Evolutionary conservation across 2,888 invertebrate species (phyloP).

Genomic region (Meta bourneti): DNA sequence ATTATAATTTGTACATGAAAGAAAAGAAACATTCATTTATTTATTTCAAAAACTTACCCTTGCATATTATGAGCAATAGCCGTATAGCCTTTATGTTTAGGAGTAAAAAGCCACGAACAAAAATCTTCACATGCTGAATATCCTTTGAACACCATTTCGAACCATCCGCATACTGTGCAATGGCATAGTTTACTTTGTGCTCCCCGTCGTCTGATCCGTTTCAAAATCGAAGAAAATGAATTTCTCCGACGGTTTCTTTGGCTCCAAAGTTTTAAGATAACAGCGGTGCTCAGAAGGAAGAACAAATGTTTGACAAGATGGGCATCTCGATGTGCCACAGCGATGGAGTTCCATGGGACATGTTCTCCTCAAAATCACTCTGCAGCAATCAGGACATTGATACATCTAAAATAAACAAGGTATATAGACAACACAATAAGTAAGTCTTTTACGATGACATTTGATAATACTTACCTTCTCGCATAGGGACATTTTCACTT

Average conservation of each 20-base stretch:
- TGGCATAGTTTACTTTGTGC: conserved; percentile 36
- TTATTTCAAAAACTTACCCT: conserved; percentile 3
- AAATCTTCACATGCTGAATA: conserved; percentile 1
- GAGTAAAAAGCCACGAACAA: conserved; percentile 20
- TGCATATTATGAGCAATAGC: conserved; percentile 48
- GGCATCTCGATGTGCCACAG: conserved; percentile 13
- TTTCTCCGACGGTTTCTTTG: conserved; percentile 1
- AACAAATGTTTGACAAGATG: neutral
- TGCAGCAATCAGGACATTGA: conserved; percentile 18
- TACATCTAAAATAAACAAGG: conserved; percentile 36
- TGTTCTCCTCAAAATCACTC: conserved; percentile 6
- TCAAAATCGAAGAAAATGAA: conserved; percentile 44
- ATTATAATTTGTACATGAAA: neutral
- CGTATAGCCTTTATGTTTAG: too few relatives aligned
- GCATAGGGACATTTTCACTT: conserved; percentile 10
- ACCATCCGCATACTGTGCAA: conserved; percentile 22
- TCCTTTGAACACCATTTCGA: conserved; percentile 11
- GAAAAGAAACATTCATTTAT: too few relatives aligned
- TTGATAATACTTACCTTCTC: conserved; percentile 30
- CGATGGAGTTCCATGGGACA: neutral
- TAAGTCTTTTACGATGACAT: too few relatives aligned
- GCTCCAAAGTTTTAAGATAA: neutral
- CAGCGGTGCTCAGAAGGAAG: neutral
- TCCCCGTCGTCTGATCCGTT: conserved; percentile 32
- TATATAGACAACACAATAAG: too few relatives aligned